A percentile compares a stretch with the other conserved stretches of the same genome.
These are phyloP conservation scores for Synergus laeviventris DNA, from an alignment of 2,888 invertebrate genomes.

Conservation along the genomic window DNA sequence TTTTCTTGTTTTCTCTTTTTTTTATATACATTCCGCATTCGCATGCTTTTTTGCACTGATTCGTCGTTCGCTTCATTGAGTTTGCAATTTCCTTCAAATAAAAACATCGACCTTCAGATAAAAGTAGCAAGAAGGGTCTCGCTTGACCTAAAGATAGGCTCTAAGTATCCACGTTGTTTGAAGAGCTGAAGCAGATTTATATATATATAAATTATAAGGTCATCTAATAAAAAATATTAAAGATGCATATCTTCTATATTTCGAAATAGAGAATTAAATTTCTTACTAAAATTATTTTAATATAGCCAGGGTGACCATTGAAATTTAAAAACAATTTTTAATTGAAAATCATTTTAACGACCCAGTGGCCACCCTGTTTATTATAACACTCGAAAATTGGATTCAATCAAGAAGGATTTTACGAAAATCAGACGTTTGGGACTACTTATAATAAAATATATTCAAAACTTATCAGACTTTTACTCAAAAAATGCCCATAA, in stretches of 20 bases:
- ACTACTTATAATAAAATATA: neutral
- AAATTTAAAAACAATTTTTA: too few species aligned
- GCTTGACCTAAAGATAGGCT: constrained; percentile 6
- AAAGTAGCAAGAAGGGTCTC: constrained; percentile 36
- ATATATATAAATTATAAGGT: constrained; percentile 17
- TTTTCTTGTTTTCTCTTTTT: constrained; percentile 46
- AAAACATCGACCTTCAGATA: constrained; percentile 3
- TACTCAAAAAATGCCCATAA: neutral
- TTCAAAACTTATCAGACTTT: constrained; percentile 13
- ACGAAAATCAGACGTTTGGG: neutral
- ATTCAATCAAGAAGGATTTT: constrained; percentile 11
- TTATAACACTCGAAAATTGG: constrained; percentile 5
- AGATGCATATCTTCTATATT: neutral
- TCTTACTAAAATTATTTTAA: neutral
- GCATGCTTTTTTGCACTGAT: constrained; percentile 29
- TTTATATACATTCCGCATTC: constrained; percentile 43
- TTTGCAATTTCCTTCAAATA: constrained; percentile 23
- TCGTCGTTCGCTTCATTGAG: constrained; percentile 33
- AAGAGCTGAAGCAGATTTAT: constrained; percentile 8
- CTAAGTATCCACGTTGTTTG: constrained; percentile 3
- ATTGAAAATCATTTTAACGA: too few species aligned
- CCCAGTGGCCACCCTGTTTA: too few species aligned
- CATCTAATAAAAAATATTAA: neutral
- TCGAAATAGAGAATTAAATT: neutral
- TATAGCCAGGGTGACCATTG: neutral